Base-by-base conservation (phyloP, 2,888 invertebrate species). In the Trachelus troglodyta region DNA sequence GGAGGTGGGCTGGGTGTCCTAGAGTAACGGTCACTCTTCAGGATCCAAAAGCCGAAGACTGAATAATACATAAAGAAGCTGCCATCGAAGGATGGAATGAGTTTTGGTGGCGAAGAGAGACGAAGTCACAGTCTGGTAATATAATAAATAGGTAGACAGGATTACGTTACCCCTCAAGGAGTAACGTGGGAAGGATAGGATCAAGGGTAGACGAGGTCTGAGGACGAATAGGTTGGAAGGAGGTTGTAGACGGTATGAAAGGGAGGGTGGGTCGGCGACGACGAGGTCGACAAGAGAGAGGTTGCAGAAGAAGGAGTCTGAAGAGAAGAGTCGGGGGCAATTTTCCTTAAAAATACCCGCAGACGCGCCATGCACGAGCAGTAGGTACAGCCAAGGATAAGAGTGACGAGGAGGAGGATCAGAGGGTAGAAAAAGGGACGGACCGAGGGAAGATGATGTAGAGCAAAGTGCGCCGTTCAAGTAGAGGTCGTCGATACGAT, bases 401-500 rank as follows among this genome's bases (percentile, higher is more conserved):
- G 68, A 69, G 76, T 75, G 73, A 56, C 74, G 77, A 23, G 56
- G 75, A 69, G 74, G 69, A 40, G 56, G 75, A 69, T 73, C 40
- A n/a, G 75, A 69, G 77, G 73, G 74, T 73, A 68, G 40, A 80
- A 74, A 77, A 81, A 79, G 80, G 76, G 79, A 77, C 73, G 73
- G 37, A n/a, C 35, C n/a, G 9, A 34, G 31, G 56, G 31, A 79
- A 85, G 82, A 85, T 84, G 85, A 86, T 85, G 87, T 88, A 83
- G 84, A 77, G 71, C 77, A 74, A 40, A 56, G 56, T 56, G 56
- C 56, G 56, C 56, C 23, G 56, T 56, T 56, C 23, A 56, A 56
- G 56, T 56, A 73, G 89, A 89, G 89, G 88, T 90, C 89, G 91
- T 90, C 91, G 91, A 91, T 90, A 90, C 89, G 86, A 89, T 86